Evolutionary conservation across 2,888 invertebrate species (phyloP).

Genomic region (Theristus sp.): DNA sequence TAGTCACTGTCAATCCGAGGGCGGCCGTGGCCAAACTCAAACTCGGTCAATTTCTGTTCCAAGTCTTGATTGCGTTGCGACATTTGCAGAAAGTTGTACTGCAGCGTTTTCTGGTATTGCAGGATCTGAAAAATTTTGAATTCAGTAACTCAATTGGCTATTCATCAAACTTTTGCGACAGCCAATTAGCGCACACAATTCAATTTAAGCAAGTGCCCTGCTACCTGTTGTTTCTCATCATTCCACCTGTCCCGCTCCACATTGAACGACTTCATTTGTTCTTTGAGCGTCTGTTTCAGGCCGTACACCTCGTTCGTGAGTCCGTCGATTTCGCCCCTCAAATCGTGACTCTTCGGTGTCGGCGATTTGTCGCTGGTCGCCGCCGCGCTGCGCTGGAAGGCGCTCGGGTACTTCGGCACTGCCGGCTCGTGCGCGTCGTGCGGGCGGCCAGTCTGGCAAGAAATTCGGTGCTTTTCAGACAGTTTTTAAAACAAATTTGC

Average conservation of each 20-base stretch:
- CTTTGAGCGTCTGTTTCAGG: background rate
- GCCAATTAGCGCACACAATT: no score
- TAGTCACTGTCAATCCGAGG: no score
- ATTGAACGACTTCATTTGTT: background rate
- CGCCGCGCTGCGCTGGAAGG: no score
- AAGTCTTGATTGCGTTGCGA: background rate
- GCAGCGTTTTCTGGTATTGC: conserved; percentile 1
- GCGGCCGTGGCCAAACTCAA: no score
- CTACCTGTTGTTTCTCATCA: background rate
- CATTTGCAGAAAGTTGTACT: background rate
- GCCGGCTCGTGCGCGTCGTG: no score
- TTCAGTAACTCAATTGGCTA: background rate
- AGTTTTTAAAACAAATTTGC: no score
- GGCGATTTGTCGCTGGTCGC: no score
- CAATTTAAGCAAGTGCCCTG: no score
- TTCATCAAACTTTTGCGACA: background rate
- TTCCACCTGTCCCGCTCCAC: background rate
- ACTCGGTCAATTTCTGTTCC: background rate
- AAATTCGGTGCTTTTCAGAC: no score
- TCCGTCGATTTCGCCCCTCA: background rate
- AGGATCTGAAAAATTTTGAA: background rate
- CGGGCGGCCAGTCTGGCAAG: no score
- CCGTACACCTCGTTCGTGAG: background rate
- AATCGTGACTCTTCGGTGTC: background rate
- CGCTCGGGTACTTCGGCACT: no score